Base-by-base conservation (phyloP, 2,797 vertebrate species). In the Lutjanus campechanus region DNA sequence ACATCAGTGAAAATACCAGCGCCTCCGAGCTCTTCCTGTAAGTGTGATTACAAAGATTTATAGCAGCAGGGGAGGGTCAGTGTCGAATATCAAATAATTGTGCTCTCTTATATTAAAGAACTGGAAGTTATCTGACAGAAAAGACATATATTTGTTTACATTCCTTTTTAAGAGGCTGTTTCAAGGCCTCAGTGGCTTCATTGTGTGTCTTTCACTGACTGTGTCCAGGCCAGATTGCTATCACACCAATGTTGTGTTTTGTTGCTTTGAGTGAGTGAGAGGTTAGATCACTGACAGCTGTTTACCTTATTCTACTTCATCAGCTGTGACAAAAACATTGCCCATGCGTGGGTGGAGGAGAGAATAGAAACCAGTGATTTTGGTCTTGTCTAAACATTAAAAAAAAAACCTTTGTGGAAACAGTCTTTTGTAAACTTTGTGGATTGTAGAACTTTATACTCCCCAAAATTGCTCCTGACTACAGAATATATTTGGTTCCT, bases 161-260 rank as follows among this genome's bases (percentile, higher is more conserved):
- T 85, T 91, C 67, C 66, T 58, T 55, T 68, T 62, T 50, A 72
- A 86, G 70, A 85, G 49, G 74, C 62, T 25, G 54, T 62, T 63
- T 77, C 19, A 69, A 85, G 71, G 73, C 77, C 61, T 83, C 63
- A 16, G 9, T 71, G 82, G 78, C 68, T 83, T 22, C 83, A 81
- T 85, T 88, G 85, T 91, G 80, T 59, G 54, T 85, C 61, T 76
- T 58, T 83, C 79, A 83, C 36, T 20, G 56, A 88, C 79, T 85
- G 86, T 80, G 83, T 85, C 85, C 62, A 58, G 67, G 41, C 29
- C 81, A 81, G 89, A 92, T 90, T 62, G 46, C 53, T 83, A 89
- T 89, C 91, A 41, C 47, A 12, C 29, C 10, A 0, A 59, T 67
- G 62, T 62, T 85, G 67, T 81, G 72, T 69, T 67, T 50, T 56